Evolutionary conservation across 2,113 vertebrate genomes (phyloP), one percentile per base, ranked within the genome.

Genomic region (Carassius auratus): DNA sequence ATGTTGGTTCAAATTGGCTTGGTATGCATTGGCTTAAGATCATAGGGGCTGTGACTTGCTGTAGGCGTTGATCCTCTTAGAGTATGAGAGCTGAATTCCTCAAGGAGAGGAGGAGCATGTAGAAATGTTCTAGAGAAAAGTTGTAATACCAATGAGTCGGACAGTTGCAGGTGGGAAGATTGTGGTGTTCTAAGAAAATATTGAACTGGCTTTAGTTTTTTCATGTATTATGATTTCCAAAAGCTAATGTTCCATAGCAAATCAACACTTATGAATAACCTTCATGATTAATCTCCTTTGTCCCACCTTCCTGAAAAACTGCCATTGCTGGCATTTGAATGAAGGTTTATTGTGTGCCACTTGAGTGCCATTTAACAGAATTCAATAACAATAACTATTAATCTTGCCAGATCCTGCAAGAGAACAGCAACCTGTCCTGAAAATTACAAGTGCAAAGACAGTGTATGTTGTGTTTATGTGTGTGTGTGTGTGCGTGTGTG

Each of bases 21-120:
- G 74, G 73, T 87, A 71, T 69, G 64, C 83, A 17, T 79, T 89
- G 84, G 85, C 86, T 86, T 15, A 62, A 62, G 48, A 73, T 87
- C 71, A 82, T 14, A 74, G 52, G 12, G 26, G 10, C 57, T 14
- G 57, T 30, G 26, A 12, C 52, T 79, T 17, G 33, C 77, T 87
- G 78, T 76, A 82, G 76, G 48, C 75, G 10, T 57, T 12, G 2
- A 42, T 38, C 61, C 74, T 59, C n/a, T 85, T 15, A 0, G 61
- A 75, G 33, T 81, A 45, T 66, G 23, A 62, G 81, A 83, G 81
- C 21, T 55, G 48, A 76, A 76, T 17, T 64, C 83, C 74, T 66
- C 23, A 61, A 68, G 38, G 59, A 86, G 26, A 81, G 62, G 23
- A 26, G 62, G 38, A 62, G 42, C 23, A 13, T 66, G 17, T 73